phyloP scores from a whole-genome alignment of 2,888 invertebrate genomes.

The Spilosoma lubricipeda region DNA sequence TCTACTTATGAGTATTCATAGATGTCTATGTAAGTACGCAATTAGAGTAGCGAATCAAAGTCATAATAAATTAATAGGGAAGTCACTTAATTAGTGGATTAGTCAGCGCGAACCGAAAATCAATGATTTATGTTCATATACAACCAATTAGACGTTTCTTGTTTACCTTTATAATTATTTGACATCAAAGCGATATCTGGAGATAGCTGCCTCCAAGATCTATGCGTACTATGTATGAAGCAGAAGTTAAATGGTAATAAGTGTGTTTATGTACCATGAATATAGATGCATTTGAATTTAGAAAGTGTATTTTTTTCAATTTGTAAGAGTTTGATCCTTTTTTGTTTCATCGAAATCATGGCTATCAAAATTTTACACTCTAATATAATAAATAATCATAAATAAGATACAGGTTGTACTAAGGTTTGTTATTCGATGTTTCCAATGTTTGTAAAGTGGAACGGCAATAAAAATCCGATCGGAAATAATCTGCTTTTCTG shows the following conservation, averaged over 20 bases:
- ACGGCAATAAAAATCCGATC: constrained; percentile 15
- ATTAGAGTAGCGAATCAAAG: constrained; percentile 56
- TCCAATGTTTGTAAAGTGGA: constrained; percentile 9
- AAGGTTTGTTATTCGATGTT: not conserved
- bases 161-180: constrained; percentile 75
- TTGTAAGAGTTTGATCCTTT: not conserved
- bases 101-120: constrained; percentile 66
- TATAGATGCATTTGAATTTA: not conserved
- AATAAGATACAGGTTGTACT: constrained; percentile 2
- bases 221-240: not conserved
- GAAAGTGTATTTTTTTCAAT: not conserved
- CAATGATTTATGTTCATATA: constrained; percentile 67
- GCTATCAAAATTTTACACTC: not conserved
- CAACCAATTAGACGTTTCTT: constrained; percentile 75
- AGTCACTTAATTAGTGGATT: constrained; percentile 72
- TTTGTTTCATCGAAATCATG: not conserved
- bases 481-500: constrained; percentile 7
- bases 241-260: constrained; percentile 7
- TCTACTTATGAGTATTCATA: not conserved
- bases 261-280: not conserved
- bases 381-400: not conserved
- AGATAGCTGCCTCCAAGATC: constrained; percentile 9
- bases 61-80: constrained; percentile 66
- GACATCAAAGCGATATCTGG: constrained; percentile 70
- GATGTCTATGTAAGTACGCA: constrained; percentile 23